Conservation (phyloP, 2,113 vertebrate genomes). For the Menidia beryllina region DNA sequence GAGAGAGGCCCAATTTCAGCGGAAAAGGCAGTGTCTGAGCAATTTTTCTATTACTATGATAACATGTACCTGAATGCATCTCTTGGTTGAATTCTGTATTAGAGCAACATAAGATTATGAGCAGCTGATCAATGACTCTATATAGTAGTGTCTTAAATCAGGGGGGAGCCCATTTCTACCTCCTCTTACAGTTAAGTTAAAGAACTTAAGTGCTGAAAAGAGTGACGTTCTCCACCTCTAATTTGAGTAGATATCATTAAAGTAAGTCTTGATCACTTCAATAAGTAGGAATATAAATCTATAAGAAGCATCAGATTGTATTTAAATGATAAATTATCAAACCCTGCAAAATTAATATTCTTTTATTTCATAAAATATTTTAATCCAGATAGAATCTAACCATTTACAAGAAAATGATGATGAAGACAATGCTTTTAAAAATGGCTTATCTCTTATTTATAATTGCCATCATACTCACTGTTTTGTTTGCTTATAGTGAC, state of each 20-base stretch:
- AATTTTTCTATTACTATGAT: slow-evolving; percentile 25
- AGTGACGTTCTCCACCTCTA: slow-evolving; percentile 3
- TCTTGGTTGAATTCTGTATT: not conserved
- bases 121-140: not conserved
- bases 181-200: not conserved
- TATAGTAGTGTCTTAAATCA: not conserved
- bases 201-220: not conserved
- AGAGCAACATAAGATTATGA: not conserved
- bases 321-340: slow-evolving; percentile 23
- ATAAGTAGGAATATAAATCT: slow-evolving; percentile 42
- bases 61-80: slow-evolving; percentile 21
- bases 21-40: slow-evolving; percentile 61
- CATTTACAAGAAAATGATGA: slow-evolving; percentile 42
- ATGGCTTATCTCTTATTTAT: slow-evolving; percentile 1
- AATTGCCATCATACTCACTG: not conserved
- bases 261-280: not conserved
- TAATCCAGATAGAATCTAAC: not conserved
- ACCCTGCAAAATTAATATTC: slow-evolving; percentile 11
- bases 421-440: slow-evolving; percentile 10
- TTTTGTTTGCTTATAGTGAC: slow-evolving; percentile 5
- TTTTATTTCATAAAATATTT: slow-evolving; percentile 23
- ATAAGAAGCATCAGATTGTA: slow-evolving; percentile 27
- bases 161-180: not conserved
- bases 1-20: slow-evolving; percentile 15
- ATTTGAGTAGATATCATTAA: not conserved